Conservation (phyloP, 2,888 invertebrate species). For the Thalpophila matura region DNA sequence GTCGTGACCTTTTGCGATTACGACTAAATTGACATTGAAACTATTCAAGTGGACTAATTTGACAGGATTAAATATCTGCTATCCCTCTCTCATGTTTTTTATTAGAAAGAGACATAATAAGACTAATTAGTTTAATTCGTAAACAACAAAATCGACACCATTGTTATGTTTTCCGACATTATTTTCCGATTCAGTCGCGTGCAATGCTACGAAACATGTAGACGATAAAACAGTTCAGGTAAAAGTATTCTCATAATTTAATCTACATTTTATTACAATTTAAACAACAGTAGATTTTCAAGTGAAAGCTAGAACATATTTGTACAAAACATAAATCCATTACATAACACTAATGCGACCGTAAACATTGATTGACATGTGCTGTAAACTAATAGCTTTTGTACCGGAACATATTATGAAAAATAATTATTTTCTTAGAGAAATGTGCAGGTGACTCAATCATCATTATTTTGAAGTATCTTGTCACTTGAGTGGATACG, state of each 20-base stretch:
- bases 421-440: neutral
- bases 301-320: slow-evolving; percentile 16
- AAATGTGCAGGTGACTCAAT: neutral
- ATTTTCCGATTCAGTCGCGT: no score
- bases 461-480: neutral
- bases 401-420: neutral
- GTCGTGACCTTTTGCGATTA: no score
- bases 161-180: no score
- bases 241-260: neutral
- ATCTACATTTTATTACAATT: neutral
- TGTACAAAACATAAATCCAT: neutral
- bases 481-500: neutral
- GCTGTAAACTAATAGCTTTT: slow-evolving; percentile 1
- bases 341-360: slow-evolving; percentile 12
- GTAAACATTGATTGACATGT: slow-evolving; percentile 11
- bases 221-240: neutral
- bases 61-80: no score
- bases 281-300: neutral
- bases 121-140: no score
- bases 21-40: no score
- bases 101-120: no score
- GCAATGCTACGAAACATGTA: no score
- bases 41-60: no score
- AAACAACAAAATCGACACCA: no score
- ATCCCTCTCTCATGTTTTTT: no score